Percentiles rank a stretch among this genome's conserved stretches.
phyloP scores from a whole-genome alignment of 2,113 vertebrate species.

The Morone chrysops region DNA sequence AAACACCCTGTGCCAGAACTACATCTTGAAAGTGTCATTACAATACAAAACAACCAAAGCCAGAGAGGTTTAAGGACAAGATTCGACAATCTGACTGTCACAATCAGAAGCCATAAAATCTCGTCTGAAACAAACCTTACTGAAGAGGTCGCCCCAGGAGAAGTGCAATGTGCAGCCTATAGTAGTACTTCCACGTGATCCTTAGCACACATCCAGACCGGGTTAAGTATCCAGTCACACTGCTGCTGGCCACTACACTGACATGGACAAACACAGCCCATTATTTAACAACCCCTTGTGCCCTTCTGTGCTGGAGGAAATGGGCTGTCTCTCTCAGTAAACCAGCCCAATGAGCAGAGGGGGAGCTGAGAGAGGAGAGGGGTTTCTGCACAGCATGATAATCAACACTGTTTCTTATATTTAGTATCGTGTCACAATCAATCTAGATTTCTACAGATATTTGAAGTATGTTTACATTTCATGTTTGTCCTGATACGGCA shows the following conservation, averaged over 20 bases:
- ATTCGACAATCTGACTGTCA: background rate
- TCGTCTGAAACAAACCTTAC: slow-evolving; percentile 63
- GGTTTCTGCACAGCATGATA: slow-evolving; percentile 67
- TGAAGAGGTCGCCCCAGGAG: slow-evolving; percentile 46
- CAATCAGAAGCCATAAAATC: slow-evolving; percentile 27
- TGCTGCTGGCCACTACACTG: slow-evolving; percentile 26
- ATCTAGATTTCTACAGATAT: slow-evolving; percentile 12
- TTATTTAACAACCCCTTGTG: slow-evolving; percentile 45
- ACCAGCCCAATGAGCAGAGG: slow-evolving; percentile 57
- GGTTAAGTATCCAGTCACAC: slow-evolving; percentile 37
- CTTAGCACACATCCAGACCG: slow-evolving; percentile 23
- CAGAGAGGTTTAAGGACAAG: slow-evolving; percentile 5
- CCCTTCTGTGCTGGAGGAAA: slow-evolving; percentile 74
- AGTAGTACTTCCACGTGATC: slow-evolving; percentile 35
- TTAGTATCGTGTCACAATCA: background rate
- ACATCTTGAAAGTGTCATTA: background rate
- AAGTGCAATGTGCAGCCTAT: slow-evolving; percentile 35
- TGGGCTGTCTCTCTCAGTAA: slow-evolving; percentile 72
- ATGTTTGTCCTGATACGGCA: background rate
- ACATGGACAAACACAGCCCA: slow-evolving; percentile 59
- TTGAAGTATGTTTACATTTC: background rate
- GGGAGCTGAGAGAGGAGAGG: slow-evolving; percentile 32
- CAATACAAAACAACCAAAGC: slow-evolving; percentile 8
- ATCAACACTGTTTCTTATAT: slow-evolving; percentile 15
- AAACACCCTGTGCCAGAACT: background rate